Evolutionary conservation across 1,140 invertebrate genomes (phyloP).

Genomic region (Brachionus rubens): DNA sequence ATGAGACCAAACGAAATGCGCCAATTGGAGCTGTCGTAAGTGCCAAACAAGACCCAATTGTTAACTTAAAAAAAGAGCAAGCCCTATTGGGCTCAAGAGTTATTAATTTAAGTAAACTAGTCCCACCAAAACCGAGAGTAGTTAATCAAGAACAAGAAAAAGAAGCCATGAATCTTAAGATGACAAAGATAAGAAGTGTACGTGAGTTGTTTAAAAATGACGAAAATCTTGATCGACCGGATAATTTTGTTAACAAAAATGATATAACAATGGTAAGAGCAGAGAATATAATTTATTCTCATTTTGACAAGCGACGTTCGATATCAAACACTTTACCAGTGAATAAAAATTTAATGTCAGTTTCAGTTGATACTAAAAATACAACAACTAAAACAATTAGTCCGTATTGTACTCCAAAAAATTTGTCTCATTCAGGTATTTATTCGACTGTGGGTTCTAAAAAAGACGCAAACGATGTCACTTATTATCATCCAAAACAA

Average conservation of each 20-base stretch:
- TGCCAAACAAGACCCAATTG: background rate
- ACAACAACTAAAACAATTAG: background rate
- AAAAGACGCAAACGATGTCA: slow-evolving; percentile 10
- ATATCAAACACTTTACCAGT: background rate
- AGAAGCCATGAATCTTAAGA: background rate
- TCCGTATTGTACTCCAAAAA: background rate
- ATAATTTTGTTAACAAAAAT: slow-evolving; percentile 1
- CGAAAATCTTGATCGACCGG: background rate
- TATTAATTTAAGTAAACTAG: background rate
- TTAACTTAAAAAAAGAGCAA: background rate
- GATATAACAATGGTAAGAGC: background rate
- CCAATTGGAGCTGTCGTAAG: background rate
- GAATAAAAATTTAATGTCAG: background rate
- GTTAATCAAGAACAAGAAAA: background rate
- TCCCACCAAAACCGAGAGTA: slow-evolving; percentile 10
- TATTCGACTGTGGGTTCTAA: background rate
- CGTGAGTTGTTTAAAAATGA: slow-evolving; percentile 32
- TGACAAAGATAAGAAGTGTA: slow-evolving; percentile 3
- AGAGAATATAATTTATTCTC: slow-evolving; percentile 5
- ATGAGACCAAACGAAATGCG: background rate
- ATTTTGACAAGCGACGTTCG: background rate
- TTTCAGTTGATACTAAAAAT: background rate
- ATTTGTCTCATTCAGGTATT: background rate
- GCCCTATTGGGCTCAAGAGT: background rate
- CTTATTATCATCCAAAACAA: slow-evolving; percentile 18